These are phyloP conservation scores for Rhopilema esculentum DNA, from an alignment of 30 jellyfish, hydroid and myxozoan species.

Conservation along the genomic window DNA sequence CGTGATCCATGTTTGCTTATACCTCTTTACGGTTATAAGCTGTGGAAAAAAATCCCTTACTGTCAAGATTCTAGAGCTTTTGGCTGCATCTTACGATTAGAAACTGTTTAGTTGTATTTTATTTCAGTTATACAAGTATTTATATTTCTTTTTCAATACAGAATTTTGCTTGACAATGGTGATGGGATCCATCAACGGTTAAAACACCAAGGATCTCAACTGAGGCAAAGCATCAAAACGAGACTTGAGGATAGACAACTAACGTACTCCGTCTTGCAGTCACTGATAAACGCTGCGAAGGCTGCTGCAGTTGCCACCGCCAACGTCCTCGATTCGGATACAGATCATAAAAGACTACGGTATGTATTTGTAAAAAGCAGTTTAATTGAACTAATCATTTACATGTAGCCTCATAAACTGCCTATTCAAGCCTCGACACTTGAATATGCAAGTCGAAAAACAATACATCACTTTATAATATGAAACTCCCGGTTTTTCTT, in stretches of 20 bases:
- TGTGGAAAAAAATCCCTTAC: too few relatives aligned
- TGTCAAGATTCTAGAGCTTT: too few relatives aligned
- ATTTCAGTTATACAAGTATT: too few relatives aligned
- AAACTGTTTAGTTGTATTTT: too few relatives aligned
- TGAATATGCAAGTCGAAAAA: too few relatives aligned
- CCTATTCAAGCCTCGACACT: too few relatives aligned
- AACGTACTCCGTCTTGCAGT: constrained; percentile 78
- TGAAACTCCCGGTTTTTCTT: too few relatives aligned
- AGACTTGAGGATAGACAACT: constrained; percentile 60
- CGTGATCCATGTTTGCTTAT: too few relatives aligned
- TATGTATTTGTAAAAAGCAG: not conserved
- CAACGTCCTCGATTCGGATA: constrained; percentile 30
- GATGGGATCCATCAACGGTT: constrained; percentile 34
- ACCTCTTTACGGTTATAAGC: too few relatives aligned
- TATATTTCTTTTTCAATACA: not conserved
- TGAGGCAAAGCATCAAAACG: constrained; percentile 63
- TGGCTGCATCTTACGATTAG: too few relatives aligned
- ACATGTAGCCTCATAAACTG: not conserved
- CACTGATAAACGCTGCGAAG: constrained; percentile 69
- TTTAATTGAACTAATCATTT: not conserved
- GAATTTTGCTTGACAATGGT: not conserved
- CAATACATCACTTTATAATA: too few relatives aligned
- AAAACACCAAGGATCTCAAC: constrained; percentile 77
- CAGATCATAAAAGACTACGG: constrained; percentile 42
- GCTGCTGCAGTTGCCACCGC: constrained; percentile 65